Conservation (phyloP, 2,888 invertebrate genomes). For the Lamellibrachia satsuma region DNA sequence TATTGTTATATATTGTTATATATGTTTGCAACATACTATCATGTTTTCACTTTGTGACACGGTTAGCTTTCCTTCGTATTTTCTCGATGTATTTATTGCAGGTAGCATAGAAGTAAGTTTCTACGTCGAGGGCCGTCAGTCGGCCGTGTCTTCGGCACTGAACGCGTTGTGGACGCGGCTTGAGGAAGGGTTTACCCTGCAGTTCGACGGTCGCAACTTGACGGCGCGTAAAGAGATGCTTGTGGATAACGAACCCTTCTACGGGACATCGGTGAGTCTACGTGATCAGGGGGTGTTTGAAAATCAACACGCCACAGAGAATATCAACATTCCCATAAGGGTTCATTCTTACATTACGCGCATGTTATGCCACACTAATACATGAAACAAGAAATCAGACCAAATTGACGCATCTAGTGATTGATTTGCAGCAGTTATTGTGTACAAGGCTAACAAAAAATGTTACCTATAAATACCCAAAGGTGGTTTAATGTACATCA, state of each 20-base stretch:
- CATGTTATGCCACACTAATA: no score
- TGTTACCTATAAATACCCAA: no score
- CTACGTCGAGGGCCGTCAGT: background rate
- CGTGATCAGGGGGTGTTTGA: background rate
- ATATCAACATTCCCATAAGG: no score
- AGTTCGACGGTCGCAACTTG: constrained; percentile 19
- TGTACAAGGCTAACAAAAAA: no score
- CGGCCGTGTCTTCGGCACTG: constrained; percentile 19
- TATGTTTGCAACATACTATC: background rate
- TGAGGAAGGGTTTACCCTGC: background rate
- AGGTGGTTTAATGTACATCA: no score
- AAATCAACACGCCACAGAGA: background rate
- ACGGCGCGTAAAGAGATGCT: background rate
- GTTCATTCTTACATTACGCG: no score
- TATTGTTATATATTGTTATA: background rate
- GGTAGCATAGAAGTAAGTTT: background rate
- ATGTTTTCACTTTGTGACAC: background rate
- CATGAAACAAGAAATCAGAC: no score
- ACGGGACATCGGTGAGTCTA: constrained; percentile 12
- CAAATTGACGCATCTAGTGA: no score
- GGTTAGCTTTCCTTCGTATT: background rate
- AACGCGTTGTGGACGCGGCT: background rate
- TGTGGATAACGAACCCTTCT: constrained; percentile 14
- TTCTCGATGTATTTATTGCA: background rate
- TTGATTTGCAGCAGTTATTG: no score